Conservation (phyloP, 2,113 vertebrate genomes). For the Columba livia region DNA sequence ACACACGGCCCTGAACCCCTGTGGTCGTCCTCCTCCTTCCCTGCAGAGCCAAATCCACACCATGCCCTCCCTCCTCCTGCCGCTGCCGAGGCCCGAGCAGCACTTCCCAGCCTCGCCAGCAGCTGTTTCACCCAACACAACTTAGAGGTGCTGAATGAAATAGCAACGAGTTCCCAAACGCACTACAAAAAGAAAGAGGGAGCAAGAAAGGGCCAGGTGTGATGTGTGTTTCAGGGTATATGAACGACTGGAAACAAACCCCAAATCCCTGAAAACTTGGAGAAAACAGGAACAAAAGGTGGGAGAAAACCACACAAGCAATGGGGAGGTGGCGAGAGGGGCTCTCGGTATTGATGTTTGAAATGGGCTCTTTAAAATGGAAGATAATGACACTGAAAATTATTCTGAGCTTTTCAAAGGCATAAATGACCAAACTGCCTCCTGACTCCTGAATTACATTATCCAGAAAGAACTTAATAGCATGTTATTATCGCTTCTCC, state of each 20-base stretch:
- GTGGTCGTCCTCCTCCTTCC: not conserved
- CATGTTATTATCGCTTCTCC: slow-evolving; percentile 80
- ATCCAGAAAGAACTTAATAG: slow-evolving; percentile 83
- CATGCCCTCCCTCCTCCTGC: not conserved
- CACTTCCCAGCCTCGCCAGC: fast-evolving
- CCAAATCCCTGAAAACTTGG: slow-evolving; percentile 9
- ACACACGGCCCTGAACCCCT: not conserved
- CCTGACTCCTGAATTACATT: slow-evolving; percentile 82
- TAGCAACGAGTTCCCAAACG: not conserved
- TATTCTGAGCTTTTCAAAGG: slow-evolving; percentile 81
- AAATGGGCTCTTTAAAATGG: slow-evolving; percentile 75
- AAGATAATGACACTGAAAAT: slow-evolving; percentile 79
- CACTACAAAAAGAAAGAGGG: not conserved
- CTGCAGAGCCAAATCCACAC: not conserved
- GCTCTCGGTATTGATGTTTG: slow-evolving; percentile 62
- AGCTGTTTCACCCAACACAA: not conserved
- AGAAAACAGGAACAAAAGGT: slow-evolving; percentile 49
- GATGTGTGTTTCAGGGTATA: not conserved
- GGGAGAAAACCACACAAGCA: slow-evolving; percentile 29
- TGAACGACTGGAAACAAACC: not conserved
- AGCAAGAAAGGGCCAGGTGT: not conserved
- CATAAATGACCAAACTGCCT: slow-evolving; percentile 82
- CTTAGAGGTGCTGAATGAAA: not conserved
- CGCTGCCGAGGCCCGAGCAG: fast-evolving
- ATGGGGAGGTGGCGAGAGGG: not conserved